Conservation (phyloP, 2,888 invertebrate species). For the Cantharis nigra region DNA sequence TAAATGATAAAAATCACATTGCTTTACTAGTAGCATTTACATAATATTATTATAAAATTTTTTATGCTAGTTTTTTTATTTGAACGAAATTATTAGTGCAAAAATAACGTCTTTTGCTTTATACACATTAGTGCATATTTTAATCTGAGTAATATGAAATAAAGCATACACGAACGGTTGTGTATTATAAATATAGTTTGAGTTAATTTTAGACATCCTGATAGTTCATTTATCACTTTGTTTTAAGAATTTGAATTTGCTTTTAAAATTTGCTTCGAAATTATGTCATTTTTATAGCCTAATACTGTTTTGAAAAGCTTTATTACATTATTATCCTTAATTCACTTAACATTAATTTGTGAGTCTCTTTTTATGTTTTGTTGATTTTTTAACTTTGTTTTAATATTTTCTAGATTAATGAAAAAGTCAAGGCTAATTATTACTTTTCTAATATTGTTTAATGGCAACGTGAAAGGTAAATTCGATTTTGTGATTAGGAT, state of each 20-base stretch:
- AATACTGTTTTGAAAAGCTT: background rate
- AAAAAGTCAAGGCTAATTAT: background rate
- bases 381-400: background rate
- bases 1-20: background rate
- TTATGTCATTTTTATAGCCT: background rate
- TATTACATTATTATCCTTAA: background rate
- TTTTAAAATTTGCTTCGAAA: background rate
- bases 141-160: background rate
- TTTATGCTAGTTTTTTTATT: background rate
- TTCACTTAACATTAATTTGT: background rate
- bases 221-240: background rate
- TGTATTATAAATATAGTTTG: background rate
- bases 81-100: background rate
- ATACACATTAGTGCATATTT: background rate
- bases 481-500: background rate
- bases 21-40: background rate
- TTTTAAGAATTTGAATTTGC: background rate
- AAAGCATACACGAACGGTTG: background rate
- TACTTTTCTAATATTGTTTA: background rate
- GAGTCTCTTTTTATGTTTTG: background rate
- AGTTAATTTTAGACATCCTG: background rate
- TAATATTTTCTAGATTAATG: background rate
- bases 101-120: background rate
- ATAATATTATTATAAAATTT: no score
- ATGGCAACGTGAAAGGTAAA: background rate